Evolutionary conservation across 2,888 invertebrate genomes (phyloP), one percentile per base, ranked within the genome.

Genomic region (Alcis repandata): DNA sequence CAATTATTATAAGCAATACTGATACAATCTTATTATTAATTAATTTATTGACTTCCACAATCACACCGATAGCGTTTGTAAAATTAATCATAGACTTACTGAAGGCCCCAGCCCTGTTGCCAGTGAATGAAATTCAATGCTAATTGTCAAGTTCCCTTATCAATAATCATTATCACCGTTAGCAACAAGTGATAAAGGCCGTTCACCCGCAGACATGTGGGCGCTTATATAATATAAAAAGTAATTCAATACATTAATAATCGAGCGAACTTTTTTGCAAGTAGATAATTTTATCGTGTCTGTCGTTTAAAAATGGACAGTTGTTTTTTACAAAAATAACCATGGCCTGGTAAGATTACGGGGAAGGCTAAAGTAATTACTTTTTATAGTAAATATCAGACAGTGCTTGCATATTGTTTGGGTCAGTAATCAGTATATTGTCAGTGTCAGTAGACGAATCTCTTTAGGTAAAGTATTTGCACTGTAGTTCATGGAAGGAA

Each of bases 161-260:
- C 36, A 36, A 1, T 38, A 20, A 49, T 13, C 27, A 67, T 75
- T 77, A 76, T 70, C 67, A 59, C 62, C 67, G 75, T 76, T 82
- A 71, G 79, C 77, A 82, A 83, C 80, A 76, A 60, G 58, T 71
- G 82, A 82, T 83, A 83, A 73, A 70, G 81, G 72, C 63, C 77
- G 67, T 79, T 82, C 74, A 83, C 82, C 79, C 80, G 54, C 69
- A 71, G 71, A 74, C 67, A 71, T 59, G 38, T 64, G 48, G 58
- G 62, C 69, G 69, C 71, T 77, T 72, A 63, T 67, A 70, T 70
- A 71, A 71, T 71, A 15, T 41, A 71, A 72, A 80, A 79, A 76
- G 78, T 72, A 79, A 80, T 67, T 70, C 58, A 65, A 79, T 80
- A 77, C 74, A 74, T 72, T 75, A 56, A 69, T 70, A 69, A 76